Evolutionary conservation across 2,113 vertebrate species (phyloP), one percentile per base, ranked within the genome.

Genomic region (Cyprinus carpio): DNA sequence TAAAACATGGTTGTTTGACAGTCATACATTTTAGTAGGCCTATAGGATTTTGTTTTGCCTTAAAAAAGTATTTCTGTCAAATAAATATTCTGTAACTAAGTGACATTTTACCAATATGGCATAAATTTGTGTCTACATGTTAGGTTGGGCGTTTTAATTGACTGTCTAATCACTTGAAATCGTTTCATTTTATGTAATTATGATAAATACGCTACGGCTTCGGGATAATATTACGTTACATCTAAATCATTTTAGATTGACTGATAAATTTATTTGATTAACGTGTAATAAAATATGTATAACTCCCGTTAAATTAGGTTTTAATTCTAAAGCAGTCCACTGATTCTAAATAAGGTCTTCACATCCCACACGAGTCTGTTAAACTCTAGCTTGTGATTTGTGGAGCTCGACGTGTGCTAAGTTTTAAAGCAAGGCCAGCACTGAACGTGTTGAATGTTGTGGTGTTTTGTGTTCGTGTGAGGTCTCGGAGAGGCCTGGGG

Each of bases 401-500:
- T 23, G 7, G 37, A 37, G 37, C 37, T 37, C 37, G 37, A n/a
- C 37, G 37, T 40, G 37, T 40, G 37, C 37, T 40, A 6, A 37
- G 34, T 37, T 4, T 37, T 37, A 37, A 37, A 37, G 34, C 34
- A 37, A 5, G 34, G n/a, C n/a, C 34, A 37, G 34, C 4, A 15
- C 12, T 18, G 37, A 40, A 6, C n/a, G 37, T 18, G 51, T 54
- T 64, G 43, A 40, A 56, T 76, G 58, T 65, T 43, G n/a, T 16
- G 46, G 60, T 74, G 82, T 85, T 40, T 0, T 40, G 75, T 75
- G 34, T 86, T 11, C 12, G 43, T 46, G 51, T 60, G 20, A 99
- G 98, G 97, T 92, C 92, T 97, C 78, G 96, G 97, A 84, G 97
- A 98, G 12, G 96, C 96, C 13, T 97, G 97, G 97, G 96, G 96